A percentile compares a stretch with the other conserved stretches of the same genome.
Conservation (phyloP, 2,797 vertebrate genomes). For the Periophthalmus magnuspinnatus region DNA sequence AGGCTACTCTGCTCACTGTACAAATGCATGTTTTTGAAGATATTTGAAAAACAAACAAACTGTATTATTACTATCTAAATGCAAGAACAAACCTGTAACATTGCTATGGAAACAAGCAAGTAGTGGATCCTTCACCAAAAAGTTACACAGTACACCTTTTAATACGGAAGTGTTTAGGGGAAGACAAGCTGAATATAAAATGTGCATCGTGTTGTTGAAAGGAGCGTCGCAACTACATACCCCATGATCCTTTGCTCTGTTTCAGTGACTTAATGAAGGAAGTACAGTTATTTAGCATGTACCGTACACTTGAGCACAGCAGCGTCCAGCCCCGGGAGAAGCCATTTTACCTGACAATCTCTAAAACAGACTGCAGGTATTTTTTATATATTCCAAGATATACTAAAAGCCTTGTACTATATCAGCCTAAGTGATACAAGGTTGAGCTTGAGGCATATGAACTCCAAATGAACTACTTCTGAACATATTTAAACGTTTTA, state of each 20-base stretch:
- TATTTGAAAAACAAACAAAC: too few species aligned
- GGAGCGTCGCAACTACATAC: not conserved
- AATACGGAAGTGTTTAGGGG: too few species aligned
- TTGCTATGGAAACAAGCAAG: too few species aligned
- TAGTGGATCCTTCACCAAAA: too few species aligned
- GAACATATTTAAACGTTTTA: not conserved
- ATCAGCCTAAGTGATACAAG: not conserved
- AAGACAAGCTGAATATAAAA: too few species aligned
- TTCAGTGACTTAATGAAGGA: not conserved
- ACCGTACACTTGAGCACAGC: not conserved
- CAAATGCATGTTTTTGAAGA: too few species aligned
- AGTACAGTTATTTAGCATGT: not conserved
- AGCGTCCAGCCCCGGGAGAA: not conserved
- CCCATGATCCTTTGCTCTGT: not conserved
- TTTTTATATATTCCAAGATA: not conserved
- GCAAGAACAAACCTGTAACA: too few species aligned
- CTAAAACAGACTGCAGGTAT: not conserved
- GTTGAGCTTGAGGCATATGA: not conserved
- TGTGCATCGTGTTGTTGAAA: not conserved
- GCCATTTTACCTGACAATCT: not conserved
- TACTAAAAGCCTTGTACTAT: not conserved
- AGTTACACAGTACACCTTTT: too few species aligned
- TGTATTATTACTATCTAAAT: too few species aligned
- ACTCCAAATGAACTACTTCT: not conserved
- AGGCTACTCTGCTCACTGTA: too few species aligned